Conservation (phyloP, 2,797 vertebrate genomes). For the Heterohyrax brucei region DNA sequence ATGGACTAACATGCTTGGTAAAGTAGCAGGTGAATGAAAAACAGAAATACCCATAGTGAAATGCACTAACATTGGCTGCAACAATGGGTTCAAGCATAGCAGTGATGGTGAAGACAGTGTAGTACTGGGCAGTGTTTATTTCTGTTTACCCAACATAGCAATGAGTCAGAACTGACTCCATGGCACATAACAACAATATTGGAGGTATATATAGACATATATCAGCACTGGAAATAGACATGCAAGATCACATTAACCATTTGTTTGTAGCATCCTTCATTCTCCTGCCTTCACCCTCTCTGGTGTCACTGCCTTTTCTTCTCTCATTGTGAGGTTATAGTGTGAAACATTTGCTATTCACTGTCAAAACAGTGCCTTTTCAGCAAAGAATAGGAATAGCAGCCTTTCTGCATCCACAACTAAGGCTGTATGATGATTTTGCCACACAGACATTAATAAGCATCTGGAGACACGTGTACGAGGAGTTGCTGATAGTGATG, state of each 20-base stretch:
- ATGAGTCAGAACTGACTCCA: no score
- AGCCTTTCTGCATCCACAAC: not conserved
- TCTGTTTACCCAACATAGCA: no score
- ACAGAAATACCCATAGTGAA: no score
- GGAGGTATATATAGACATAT: not conserved
- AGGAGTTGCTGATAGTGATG: not conserved
- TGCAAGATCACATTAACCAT: not conserved
- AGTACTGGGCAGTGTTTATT: no score
- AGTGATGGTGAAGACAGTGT: no score
- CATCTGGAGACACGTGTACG: not conserved
- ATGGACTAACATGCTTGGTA: no score
- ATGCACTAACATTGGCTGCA: no score
- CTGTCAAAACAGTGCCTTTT: not conserved
- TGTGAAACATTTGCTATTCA: constrained; percentile 9
- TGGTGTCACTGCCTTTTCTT: constrained; percentile 13
- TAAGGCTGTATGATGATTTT: not conserved
- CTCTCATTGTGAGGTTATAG: not conserved
- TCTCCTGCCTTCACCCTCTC: constrained; percentile 36
- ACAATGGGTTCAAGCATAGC: no score
- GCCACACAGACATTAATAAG: not conserved
- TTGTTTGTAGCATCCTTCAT: constrained; percentile 31
- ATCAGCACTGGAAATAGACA: not conserved
- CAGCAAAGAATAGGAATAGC: constrained; percentile 13
- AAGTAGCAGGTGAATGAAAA: no score
- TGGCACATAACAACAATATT: not conserved